Evolutionary conservation across 2,113 vertebrate genomes (phyloP).

Genomic region (Takifugu flavidus): DNA sequence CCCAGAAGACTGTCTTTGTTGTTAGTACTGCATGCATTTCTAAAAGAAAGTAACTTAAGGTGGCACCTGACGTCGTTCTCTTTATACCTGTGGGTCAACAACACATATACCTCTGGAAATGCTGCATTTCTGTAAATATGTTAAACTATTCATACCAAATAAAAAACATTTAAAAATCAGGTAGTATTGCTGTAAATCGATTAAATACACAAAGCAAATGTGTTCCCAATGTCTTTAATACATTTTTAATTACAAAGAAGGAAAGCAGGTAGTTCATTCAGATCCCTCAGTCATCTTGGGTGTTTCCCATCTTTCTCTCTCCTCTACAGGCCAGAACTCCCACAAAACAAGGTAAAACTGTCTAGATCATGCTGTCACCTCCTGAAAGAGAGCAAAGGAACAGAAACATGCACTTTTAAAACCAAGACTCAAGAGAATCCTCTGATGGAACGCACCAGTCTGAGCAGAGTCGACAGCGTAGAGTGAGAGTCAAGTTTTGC

Average conservation of each 20-base stretch:
- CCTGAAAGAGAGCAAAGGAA: constrained; percentile 32
- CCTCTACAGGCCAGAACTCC: constrained; percentile 16
- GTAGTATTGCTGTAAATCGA: background rate
- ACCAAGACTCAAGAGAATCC: too few relatives aligned
- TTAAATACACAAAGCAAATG: background rate
- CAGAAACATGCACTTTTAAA: background rate
- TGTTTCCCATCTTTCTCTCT: constrained; percentile 33
- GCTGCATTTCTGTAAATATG: constrained; percentile 40
- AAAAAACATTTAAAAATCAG: constrained; percentile 35
- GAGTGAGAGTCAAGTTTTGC: too few relatives aligned
- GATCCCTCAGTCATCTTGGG: constrained; percentile 33
- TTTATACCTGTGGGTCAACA: constrained; percentile 14
- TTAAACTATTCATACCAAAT: constrained; percentile 48
- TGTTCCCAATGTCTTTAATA: constrained; percentile 46
- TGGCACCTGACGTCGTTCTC: too few relatives aligned
- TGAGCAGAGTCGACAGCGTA: too few relatives aligned
- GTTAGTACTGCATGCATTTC: constrained; percentile 46
- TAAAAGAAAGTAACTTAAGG: background rate
- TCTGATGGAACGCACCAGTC: too few relatives aligned
- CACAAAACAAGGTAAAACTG: constrained; percentile 20
- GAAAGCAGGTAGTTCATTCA: constrained; percentile 24
- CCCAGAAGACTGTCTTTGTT: constrained; percentile 3
- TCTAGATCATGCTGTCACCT: constrained; percentile 37
- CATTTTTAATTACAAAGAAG: constrained; percentile 62
- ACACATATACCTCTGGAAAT: constrained; percentile 50